Evolutionary conservation across 2,888 invertebrate genomes (phyloP).

Genomic region (Eucera pruinosa): DNA sequence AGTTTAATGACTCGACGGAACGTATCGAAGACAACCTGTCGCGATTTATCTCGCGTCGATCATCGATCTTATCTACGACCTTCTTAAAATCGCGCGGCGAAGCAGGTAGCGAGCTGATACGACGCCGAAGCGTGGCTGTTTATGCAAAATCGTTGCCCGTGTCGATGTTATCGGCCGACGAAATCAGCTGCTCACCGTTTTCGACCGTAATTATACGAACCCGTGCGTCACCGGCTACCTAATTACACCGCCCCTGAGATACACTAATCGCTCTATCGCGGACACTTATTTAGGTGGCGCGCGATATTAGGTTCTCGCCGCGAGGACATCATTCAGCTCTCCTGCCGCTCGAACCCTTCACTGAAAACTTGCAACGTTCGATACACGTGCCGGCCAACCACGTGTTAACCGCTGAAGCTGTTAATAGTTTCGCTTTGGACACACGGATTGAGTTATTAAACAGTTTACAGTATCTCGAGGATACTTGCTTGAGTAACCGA

Average conservation of each 20-base stretch:
- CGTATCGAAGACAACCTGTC: slow-evolving; percentile 29
- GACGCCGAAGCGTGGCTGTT: slow-evolving; percentile 38
- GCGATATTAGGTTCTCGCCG: slow-evolving; percentile 46
- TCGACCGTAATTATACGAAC: slow-evolving; percentile 33
- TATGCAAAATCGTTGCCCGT: slow-evolving; percentile 60
- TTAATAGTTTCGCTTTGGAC: slow-evolving; percentile 11
- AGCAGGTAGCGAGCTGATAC: slow-evolving; percentile 43
- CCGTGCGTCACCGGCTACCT: slow-evolving; percentile 38
- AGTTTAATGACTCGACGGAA: too few species aligned
- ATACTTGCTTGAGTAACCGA: too few species aligned
- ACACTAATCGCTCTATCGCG: slow-evolving; percentile 19
- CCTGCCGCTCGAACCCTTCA: slow-evolving; percentile 61
- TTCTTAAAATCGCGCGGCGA: slow-evolving; percentile 48
- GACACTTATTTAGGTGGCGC: slow-evolving; percentile 27
- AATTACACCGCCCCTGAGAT: slow-evolving; percentile 55
- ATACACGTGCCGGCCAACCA: slow-evolving; percentile 32
- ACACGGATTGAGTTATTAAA: slow-evolving; percentile 2
- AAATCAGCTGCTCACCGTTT: slow-evolving; percentile 44
- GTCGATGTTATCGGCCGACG: too few species aligned
- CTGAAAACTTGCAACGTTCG: slow-evolving; percentile 46
- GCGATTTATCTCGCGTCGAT: slow-evolving; percentile 19
- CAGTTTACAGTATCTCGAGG: background rate
- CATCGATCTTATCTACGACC: slow-evolving; percentile 31
- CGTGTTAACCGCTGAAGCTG: background rate
- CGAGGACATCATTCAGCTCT: slow-evolving; percentile 36